Evolutionary conservation across 2,113 vertebrate genomes (phyloP).

Genomic region (Halichoeres trimaculatus): DNA sequence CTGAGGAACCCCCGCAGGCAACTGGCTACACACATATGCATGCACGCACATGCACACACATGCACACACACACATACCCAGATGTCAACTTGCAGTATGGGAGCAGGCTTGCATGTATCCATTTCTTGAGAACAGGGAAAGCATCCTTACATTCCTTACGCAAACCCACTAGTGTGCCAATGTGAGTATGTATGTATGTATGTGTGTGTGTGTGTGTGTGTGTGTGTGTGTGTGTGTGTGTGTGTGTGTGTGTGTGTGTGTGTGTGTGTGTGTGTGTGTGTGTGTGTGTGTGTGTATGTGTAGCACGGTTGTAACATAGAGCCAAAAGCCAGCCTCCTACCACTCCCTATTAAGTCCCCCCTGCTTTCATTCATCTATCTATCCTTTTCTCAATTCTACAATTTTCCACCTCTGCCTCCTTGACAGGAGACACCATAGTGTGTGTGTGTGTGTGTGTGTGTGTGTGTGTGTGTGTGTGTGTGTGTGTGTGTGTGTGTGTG

Average conservation of each 20-base stretch:
- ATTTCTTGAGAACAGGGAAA: conserved; percentile 4
- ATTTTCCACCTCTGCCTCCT: conserved; percentile 34
- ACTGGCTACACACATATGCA: conserved; percentile 17
- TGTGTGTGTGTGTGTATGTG: conserved; percentile 2
- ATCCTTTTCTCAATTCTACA: conserved; percentile 16
- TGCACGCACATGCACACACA: conserved; percentile 33
- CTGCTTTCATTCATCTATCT: neutral
- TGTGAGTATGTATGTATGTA: no score
- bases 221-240: conserved; percentile 1
- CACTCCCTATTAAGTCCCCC: neutral
- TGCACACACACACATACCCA: conserved; percentile 24
- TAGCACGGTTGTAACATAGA: neutral
- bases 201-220: conserved; percentile 2
- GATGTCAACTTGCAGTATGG: neutral
- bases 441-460: neutral
- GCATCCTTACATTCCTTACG: conserved; percentile 4
- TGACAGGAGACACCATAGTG: neutral
- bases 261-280: conserved; percentile 9
- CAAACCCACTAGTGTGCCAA: conserved; percentile 3
- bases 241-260: no score
- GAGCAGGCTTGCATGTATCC: conserved; percentile 8
- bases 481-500: neutral
- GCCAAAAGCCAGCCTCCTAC: conserved; percentile 16
- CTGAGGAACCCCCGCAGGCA: conserved; percentile 64
- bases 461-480: conserved; percentile 11